Conservation (phyloP, 2,797 vertebrate genomes). For the Rhinogobio ventralis region DNA sequence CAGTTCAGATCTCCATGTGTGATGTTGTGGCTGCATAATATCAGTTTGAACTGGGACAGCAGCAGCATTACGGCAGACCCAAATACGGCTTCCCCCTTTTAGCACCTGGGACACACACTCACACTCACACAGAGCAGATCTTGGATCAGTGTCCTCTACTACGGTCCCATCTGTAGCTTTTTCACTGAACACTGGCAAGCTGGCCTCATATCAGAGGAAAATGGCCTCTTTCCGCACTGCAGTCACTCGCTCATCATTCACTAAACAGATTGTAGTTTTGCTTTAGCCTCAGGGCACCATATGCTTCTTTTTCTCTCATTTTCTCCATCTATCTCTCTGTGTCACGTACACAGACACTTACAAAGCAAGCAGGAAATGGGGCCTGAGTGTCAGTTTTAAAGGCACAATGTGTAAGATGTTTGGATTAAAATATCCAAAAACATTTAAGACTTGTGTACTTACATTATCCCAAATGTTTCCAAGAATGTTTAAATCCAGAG, state of each 20-base stretch:
- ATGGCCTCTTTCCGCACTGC: constrained; percentile 45
- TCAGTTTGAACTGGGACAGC: constrained; percentile 51
- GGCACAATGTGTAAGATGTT: too few species aligned
- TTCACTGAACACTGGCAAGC: constrained; percentile 34
- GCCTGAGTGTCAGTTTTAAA: background rate
- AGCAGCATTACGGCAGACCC: constrained; percentile 53
- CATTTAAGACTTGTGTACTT: too few species aligned
- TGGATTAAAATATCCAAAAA: too few species aligned
- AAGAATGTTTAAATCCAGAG: too few species aligned
- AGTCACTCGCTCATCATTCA: constrained; percentile 49
- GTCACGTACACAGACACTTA: background rate
- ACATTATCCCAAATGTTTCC: too few species aligned
- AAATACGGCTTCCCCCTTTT: constrained; percentile 46
- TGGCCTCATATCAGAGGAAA: constrained; percentile 38
- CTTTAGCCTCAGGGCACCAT: constrained; percentile 47
- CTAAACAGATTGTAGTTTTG: constrained; percentile 61
- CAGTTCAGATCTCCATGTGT: background rate
- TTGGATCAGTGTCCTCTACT: constrained; percentile 50
- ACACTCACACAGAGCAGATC: constrained; percentile 31
- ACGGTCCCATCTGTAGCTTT: constrained; percentile 33
- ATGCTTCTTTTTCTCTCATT: constrained; percentile 30
- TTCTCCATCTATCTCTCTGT: background rate
- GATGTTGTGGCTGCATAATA: constrained; percentile 14
- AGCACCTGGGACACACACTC: constrained; percentile 25
- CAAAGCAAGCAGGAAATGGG: background rate